A percentile compares a stretch with the other conserved stretches of the same genome.
Conservation (phyloP, 2,113 vertebrate genomes). For the Motacilla tschutschensis region DNA sequence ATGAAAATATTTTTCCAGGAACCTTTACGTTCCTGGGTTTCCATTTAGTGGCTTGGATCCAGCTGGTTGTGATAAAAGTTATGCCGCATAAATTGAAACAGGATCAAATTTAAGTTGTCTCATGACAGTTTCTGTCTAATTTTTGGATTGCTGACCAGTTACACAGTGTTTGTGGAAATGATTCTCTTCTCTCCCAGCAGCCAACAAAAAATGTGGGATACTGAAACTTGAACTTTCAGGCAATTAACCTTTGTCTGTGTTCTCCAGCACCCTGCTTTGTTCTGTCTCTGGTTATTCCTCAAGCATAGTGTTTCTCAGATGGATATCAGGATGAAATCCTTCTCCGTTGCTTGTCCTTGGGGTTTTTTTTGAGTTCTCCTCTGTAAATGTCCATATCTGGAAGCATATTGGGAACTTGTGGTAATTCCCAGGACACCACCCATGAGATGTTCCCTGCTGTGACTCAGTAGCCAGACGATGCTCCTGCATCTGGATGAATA, state of each 20-base stretch:
- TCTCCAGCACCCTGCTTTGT: background rate
- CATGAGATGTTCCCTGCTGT: background rate
- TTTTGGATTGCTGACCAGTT: background rate
- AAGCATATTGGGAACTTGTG: background rate
- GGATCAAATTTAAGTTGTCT: background rate
- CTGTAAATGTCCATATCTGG: background rate
- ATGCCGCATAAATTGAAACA: background rate
- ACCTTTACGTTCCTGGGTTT: background rate
- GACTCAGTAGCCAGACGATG: background rate
- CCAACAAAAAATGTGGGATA: background rate
- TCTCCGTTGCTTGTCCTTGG: background rate
- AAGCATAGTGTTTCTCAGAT: background rate
- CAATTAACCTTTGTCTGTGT: background rate
- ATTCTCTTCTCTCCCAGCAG: background rate
- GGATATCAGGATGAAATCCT: background rate
- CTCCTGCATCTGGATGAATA: background rate
- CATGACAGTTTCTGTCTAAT: background rate
- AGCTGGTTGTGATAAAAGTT: background rate
- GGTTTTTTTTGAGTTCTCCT: background rate
- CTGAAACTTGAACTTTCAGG: background rate
- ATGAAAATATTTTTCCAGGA: background rate
- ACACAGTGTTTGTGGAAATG: rapidly evolving
- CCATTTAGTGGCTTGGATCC: background rate
- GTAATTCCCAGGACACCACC: background rate
- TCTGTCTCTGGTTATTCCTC: background rate